Conservation (phyloP, 2,113 vertebrate genomes). For the Pachyramphus minor region DNA sequence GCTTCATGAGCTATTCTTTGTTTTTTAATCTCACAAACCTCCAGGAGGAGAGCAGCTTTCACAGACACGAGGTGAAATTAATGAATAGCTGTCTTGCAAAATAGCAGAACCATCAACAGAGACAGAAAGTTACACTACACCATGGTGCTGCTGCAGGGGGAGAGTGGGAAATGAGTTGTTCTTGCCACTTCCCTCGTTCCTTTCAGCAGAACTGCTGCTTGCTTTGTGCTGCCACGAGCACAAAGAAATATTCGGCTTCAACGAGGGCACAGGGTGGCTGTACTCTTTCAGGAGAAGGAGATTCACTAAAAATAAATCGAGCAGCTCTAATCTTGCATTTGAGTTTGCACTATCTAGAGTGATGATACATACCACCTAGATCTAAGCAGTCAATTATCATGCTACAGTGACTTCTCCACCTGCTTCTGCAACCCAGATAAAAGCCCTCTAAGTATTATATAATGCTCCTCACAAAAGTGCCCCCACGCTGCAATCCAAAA, state of each 20-base stretch:
- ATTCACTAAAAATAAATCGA: neutral
- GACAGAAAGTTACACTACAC: neutral
- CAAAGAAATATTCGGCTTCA: neutral
- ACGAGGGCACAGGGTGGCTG: neutral
- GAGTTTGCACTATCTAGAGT: neutral
- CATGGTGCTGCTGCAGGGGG: neutral
- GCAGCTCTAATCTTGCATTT: neutral
- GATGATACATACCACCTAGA: neutral
- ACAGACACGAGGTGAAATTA: neutral
- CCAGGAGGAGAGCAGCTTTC: neutral
- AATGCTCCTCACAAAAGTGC: neutral
- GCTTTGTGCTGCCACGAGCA: neutral
- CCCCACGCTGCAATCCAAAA: neutral
- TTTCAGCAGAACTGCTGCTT: neutral
- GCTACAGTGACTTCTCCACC: neutral
- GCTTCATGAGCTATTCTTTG: neutral
- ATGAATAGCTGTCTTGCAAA: neutral
- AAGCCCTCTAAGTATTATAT: neutral
- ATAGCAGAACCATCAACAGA: neutral
- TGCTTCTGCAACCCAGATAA: neutral
- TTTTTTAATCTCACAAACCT: neutral
- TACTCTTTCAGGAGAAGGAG: neutral
- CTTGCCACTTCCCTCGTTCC: neutral
- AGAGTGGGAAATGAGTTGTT: neutral
- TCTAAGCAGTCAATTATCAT: neutral